Conservation (phyloP, 2,888 invertebrate genomes). For the Epinotia ramella region DNA sequence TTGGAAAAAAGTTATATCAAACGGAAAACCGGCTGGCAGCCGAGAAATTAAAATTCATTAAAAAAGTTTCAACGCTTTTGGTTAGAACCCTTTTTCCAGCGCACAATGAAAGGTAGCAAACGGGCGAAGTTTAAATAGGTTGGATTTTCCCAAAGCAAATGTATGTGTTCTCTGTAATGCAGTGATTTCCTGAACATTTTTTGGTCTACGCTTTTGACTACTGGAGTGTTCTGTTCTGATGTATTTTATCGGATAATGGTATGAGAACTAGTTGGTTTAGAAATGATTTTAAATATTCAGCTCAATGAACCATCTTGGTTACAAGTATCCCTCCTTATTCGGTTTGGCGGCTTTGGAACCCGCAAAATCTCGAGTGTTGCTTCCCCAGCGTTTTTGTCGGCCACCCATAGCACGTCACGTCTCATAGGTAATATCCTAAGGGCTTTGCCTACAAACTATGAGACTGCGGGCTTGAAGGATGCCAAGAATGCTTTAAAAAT, state of each 20-base stretch:
- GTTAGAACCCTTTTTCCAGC: constrained; percentile 56
- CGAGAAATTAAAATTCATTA: constrained; percentile 63
- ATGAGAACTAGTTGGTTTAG: no score
- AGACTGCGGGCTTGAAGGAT: no score
- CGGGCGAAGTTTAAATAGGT: constrained; percentile 50
- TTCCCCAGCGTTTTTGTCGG: no score
- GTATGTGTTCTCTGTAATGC: constrained; percentile 35
- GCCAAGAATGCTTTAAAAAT: no score
- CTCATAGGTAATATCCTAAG: no score
- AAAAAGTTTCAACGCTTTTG: constrained; percentile 61
- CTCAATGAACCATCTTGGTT: no score
- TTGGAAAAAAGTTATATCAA: constrained; percentile 32
- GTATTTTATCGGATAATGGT: not conserved
- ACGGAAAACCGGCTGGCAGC: constrained; percentile 50
- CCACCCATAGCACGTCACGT: no score
- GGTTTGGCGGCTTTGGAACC: no score
- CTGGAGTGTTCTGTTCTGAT: not conserved
- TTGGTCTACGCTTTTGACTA: constrained; percentile 1
- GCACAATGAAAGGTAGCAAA: constrained; percentile 48
- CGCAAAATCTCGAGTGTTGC: no score
- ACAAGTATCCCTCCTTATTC: no score
- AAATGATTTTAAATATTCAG: no score
- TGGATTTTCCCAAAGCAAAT: constrained; percentile 44
- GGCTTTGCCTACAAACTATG: no score
- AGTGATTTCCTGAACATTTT: constrained; percentile 33